Base-by-base conservation (phyloP, 2,797 vertebrate species). In the Epinephelus malabaricus region DNA sequence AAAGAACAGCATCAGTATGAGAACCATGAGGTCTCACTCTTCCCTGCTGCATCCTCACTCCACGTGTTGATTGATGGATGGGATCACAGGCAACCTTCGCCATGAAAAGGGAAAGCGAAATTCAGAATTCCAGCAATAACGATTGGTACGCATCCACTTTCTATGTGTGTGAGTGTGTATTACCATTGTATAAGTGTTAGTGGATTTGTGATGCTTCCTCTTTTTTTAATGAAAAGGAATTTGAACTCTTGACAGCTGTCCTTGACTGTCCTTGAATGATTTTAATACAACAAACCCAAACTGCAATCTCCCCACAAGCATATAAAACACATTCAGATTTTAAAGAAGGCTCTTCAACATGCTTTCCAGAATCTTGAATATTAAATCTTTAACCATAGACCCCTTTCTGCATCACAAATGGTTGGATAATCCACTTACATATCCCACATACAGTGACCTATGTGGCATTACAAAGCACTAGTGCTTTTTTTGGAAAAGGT, bases 31-130 rank as follows among this genome's bases (percentile, higher is more conserved):
- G 76, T 77, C 61, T 69, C 54, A 17, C 73, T 72, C 73, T 65
- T 78, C 71, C 73, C 70, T 50, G 63, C 70, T 73, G 79, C 79
- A 65, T 79, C 69, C 72, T 66, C 55, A 15, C 58, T 81, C 70
- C 23, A 55, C 71, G 23, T 63, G 49, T 69, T 87, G 86, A 85
- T 83, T 89, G 87, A 90, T 84, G 68, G 72, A 90, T 84, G 69
- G 72, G 62, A 79, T 89, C 75, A 81, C 59, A 70, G 77, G 17
- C 50, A 77, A 81, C 83, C 81, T 83, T 67, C 76, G 47, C 38
- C 47, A 30, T 69, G 63, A 79, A 76, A n/a, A 64, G 47, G 56
- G 40, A 72, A 72, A 69, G 21, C 4, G 27, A 62, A 34, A 34
- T 34, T 34, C 34, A 34, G 34, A 34, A 51, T 71, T 66, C 12